phyloP scores from a whole-genome alignment of 2,888 invertebrate species.

The Cephus nigrinus region DNA sequence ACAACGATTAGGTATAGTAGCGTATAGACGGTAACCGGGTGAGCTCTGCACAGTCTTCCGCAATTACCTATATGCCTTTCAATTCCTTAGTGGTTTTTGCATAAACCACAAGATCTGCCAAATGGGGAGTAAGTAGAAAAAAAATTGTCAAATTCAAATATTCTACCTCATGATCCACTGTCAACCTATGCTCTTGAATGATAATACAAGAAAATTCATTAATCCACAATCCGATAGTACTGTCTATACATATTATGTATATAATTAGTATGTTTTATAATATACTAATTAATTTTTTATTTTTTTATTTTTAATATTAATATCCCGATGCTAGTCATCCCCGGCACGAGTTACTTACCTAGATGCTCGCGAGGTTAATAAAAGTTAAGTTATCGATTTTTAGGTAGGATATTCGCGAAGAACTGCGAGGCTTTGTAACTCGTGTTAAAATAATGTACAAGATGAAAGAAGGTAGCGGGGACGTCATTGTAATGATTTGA shows the following conservation, averaged over 20 bases:
- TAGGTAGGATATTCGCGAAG: neutral
- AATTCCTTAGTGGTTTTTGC: constrained; percentile 33
- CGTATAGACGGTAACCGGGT: constrained; percentile 50
- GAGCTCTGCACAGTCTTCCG: constrained; percentile 49
- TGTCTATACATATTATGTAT: neutral
- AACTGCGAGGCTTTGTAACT: neutral
- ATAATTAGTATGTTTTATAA: neutral
- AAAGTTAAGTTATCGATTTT: neutral
- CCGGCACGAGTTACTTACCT: neutral
- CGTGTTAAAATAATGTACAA: neutral
- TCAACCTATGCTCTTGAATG: neutral
- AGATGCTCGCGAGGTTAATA: neutral
- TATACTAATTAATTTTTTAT: neutral
- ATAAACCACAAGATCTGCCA: neutral
- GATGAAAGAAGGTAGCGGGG: neutral
- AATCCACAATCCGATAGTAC: neutral
- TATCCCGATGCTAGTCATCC: neutral
- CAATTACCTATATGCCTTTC: constrained; percentile 36
- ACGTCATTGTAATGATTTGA: neutral
- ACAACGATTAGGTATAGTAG: constrained; percentile 57
- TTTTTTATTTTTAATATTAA: neutral
- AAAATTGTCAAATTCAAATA: neutral
- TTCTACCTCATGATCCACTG: neutral
- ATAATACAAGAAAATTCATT: neutral
- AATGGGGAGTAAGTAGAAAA: neutral